Conservation (phyloP, 2,888 invertebrate species). For the Hylaea fasciaria region DNA sequence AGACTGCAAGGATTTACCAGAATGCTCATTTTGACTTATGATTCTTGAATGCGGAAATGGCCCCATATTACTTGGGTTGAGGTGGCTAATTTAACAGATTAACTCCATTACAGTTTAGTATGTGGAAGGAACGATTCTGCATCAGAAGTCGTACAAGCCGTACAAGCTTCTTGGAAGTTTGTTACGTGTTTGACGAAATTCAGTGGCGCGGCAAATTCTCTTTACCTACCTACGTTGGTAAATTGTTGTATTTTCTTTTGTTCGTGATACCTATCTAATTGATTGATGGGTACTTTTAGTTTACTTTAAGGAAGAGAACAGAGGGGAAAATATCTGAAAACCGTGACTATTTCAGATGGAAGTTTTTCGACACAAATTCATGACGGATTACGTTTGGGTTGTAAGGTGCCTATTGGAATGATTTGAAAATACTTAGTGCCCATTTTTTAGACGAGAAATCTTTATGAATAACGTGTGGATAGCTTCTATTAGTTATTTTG, state of each 20-base stretch:
- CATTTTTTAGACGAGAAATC: too few species aligned
- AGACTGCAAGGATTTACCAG: slow-evolving; percentile 46
- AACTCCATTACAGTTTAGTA: slow-evolving; percentile 34
- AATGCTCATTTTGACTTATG: slow-evolving; percentile 42
- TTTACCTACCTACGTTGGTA: slow-evolving; percentile 25
- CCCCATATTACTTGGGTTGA: slow-evolving; percentile 17
- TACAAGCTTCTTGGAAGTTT: slow-evolving; percentile 37
- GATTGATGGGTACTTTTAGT: slow-evolving; percentile 25
- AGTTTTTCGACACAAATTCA: too few species aligned
- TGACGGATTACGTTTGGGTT: too few species aligned
- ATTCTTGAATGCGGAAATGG: slow-evolving; percentile 20
- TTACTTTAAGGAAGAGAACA: not conserved
- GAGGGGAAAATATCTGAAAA: not conserved
- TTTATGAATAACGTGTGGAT: too few species aligned
- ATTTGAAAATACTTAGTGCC: too few species aligned
- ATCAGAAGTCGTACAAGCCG: slow-evolving; percentile 35
- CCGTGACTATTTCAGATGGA: not conserved
- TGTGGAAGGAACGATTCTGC: slow-evolving; percentile 33
- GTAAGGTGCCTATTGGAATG: too few species aligned
- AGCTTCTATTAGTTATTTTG: too few species aligned
- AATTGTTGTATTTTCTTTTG: slow-evolving; percentile 25
- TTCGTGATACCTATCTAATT: slow-evolving; percentile 18
- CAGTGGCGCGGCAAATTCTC: slow-evolving; percentile 23
- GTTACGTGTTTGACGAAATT: slow-evolving; percentile 35
- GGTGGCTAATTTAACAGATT: slow-evolving; percentile 30